These are phyloP conservation scores for Capitella teleta DNA, from an alignment of 1,140 invertebrate genomes.

Conservation along the genomic window DNA sequence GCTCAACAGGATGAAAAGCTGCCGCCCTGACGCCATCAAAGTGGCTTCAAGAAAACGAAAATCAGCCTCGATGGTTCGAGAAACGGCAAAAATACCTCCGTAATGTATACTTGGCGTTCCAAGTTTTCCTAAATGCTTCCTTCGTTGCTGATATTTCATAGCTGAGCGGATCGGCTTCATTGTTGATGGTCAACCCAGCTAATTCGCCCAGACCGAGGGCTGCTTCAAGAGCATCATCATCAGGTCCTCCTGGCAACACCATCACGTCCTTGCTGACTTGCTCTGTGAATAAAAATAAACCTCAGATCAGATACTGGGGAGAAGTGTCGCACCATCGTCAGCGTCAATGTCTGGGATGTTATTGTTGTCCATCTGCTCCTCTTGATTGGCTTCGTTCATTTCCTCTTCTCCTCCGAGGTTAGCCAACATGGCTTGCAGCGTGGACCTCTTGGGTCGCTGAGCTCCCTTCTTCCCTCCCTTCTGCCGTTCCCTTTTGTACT, in stretches of 20 bases:
- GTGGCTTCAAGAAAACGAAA: conserved; percentile 51
- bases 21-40: conserved; percentile 93
- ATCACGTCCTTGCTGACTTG: too few relatives aligned
- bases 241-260: conserved; percentile 11
- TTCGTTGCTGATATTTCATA: conserved; percentile 80
- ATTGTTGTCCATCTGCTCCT: conserved; percentile 13
- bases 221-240: conserved; percentile 64
- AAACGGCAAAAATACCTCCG: conserved; percentile 47
- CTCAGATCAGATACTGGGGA: too few relatives aligned
- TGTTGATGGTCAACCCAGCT: conserved; percentile 89
- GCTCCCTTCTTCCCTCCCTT: conserved; percentile 39
- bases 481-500: conserved; percentile 44
- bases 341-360: conserved; percentile 17
- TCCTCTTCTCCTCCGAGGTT: conserved; percentile 39
- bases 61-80: neutral
- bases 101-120: conserved; percentile 95
- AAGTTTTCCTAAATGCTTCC: conserved; percentile 90
- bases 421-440: conserved; percentile 44
- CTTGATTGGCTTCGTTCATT: conserved; percentile 15
- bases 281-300: too few relatives aligned
- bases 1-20: conserved; percentile 94
- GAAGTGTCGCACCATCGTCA: conserved; percentile 6
- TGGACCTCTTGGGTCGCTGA: conserved; percentile 40
- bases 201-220: conserved; percentile 83
- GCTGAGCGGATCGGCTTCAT: conserved; percentile 71